Percentiles rank a stretch among this genome's conserved stretches.
Evolutionary conservation across 1,140 invertebrate genomes (phyloP).

Genomic region (Drosophila auraria): DNA sequence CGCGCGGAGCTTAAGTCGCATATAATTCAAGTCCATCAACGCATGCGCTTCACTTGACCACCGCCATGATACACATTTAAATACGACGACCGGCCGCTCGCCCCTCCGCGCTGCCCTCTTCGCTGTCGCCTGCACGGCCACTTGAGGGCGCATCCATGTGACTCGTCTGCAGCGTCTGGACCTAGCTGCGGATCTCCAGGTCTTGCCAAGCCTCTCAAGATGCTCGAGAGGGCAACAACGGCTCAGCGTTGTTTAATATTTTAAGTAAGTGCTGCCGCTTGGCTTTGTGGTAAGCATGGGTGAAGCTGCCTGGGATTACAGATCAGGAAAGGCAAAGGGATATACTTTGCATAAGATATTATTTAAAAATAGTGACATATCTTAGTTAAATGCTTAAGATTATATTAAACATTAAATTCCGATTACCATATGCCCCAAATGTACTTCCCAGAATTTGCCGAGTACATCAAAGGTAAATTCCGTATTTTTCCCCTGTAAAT

Average conservation of each 20-base stretch:
- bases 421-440: slow-evolving; percentile 2
- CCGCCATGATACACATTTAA: slow-evolving; percentile 82
- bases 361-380: too few relatives aligned
- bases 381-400: background rate
- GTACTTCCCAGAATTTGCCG: slow-evolving; percentile 1
- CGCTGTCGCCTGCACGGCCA: slow-evolving; percentile 66
- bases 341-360: background rate
- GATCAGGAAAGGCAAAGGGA: slow-evolving; percentile 1
- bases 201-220: slow-evolving; percentile 11
- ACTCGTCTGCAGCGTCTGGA: slow-evolving; percentile 58
- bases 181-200: slow-evolving; percentile 34
- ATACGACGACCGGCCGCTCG: slow-evolving; percentile 31
- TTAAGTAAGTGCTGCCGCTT: slow-evolving; percentile 79
- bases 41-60: slow-evolving; percentile 81
- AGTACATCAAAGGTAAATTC: slow-evolving; percentile 9
- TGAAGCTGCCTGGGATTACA: slow-evolving; percentile 16
- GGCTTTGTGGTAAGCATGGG: slow-evolving; percentile 37
- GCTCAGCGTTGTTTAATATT: slow-evolving; percentile 78
- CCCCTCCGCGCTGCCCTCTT: slow-evolving; percentile 29
- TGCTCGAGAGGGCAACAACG: slow-evolving; percentile 71
- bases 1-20: slow-evolving; percentile 77
- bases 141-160: slow-evolving; percentile 68
- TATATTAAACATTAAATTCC: background rate
- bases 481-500: slow-evolving; percentile 8
- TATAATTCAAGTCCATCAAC: slow-evolving; percentile 84